Evolutionary conservation across 2,797 vertebrate species (phyloP).

Genomic region (Apodemus agrarius): DNA sequence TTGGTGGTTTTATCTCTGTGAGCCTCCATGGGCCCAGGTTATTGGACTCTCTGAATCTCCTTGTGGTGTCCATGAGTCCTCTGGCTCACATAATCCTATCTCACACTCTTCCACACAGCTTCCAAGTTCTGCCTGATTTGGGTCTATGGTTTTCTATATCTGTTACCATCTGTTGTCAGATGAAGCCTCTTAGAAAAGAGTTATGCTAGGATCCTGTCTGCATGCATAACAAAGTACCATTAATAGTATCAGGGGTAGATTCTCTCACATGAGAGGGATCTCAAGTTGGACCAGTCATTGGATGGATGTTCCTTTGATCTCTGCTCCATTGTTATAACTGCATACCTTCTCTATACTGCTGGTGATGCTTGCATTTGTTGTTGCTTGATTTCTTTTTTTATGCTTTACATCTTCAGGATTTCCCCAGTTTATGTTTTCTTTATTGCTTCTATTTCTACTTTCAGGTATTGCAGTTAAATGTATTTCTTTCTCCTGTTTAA

Average conservation of each 20-base stretch:
- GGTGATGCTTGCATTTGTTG: no score
- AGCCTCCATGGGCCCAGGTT: not conserved
- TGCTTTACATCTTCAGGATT: no score
- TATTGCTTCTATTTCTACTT: no score
- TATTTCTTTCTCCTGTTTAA: no score
- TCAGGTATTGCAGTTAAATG: no score
- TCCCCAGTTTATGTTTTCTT: no score
- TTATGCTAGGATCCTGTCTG: not conserved
- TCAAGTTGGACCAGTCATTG: not conserved
- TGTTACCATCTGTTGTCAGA: not conserved
- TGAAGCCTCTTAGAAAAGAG: not conserved
- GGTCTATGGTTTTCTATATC: not conserved
- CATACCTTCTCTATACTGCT: not conserved
- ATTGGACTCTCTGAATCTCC: not conserved
- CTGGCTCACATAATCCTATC: not conserved
- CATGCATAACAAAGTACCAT: not conserved
- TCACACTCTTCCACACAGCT: not conserved
- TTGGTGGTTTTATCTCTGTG: not conserved
- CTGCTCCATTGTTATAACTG: not conserved
- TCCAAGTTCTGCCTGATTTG: not conserved
- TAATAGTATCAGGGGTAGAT: not conserved
- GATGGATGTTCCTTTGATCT: not conserved
- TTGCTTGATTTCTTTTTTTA: no score
- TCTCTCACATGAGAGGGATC: not conserved
- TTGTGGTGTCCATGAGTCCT: not conserved